These are phyloP conservation scores for Helicoverpa armigera DNA, from an alignment of 1,140 invertebrate species.

Conservation along the genomic window DNA sequence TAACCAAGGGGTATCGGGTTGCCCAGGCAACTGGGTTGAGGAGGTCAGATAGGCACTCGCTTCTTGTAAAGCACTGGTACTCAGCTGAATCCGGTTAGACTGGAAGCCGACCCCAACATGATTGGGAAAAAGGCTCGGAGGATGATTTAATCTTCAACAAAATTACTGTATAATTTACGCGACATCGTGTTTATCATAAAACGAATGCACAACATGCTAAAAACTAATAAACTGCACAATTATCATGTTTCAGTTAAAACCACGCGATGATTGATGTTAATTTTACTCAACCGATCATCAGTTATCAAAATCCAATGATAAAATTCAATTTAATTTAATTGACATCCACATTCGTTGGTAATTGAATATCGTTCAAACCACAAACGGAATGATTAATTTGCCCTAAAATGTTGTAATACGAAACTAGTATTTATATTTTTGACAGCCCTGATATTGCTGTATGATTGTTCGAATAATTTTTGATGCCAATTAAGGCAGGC, in stretches of 20 bases:
- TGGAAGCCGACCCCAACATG: too few species aligned
- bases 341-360: slow-evolving; percentile 18
- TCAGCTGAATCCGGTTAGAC: too few species aligned
- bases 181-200: neutral
- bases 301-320: slow-evolving; percentile 20
- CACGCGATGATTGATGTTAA: slow-evolving; percentile 25
- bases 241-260: slow-evolving; percentile 5
- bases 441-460: slow-evolving; percentile 26
- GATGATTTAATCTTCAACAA: too few species aligned
- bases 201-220: neutral
- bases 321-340: slow-evolving; percentile 40
- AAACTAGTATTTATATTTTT: neutral
- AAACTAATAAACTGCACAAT: neutral
- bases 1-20: too few species aligned
- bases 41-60: too few species aligned
- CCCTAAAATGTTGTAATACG: slow-evolving; percentile 12
- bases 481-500: slow-evolving; percentile 37
- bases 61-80: too few species aligned
- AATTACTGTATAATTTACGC: too few species aligned
- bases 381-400: slow-evolving; percentile 34
- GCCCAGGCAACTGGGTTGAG: too few species aligned
- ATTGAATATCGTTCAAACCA: slow-evolving; percentile 33
- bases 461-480: slow-evolving; percentile 43
- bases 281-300: slow-evolving; percentile 27
- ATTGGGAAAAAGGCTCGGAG: too few species aligned